phyloP scores from a whole-genome alignment of 2,113 vertebrate genomes.

The Sorex araneus region DNA sequence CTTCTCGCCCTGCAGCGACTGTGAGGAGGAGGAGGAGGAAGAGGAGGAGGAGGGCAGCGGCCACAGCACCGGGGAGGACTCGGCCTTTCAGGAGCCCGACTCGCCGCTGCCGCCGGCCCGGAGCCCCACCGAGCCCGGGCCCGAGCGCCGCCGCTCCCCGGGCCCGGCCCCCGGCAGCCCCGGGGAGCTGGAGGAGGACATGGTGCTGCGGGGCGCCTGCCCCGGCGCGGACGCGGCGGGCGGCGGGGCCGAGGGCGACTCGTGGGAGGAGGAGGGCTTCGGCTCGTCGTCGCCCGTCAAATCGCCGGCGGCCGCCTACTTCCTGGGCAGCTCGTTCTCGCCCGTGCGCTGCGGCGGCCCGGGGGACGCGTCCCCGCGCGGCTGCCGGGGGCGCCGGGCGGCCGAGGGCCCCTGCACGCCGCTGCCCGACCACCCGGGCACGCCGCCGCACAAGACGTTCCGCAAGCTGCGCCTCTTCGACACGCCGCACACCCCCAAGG shows the following conservation, averaged over 20 bases:
- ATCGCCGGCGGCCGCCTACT: constrained; percentile 89
- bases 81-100: constrained; percentile 96
- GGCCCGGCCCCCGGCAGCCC: constrained; percentile 86
- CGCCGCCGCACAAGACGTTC: constrained; percentile 97
- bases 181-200: constrained; percentile 84
- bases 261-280: constrained; percentile 94
- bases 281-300: constrained; percentile 92
- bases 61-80: constrained; percentile 95
- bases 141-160: constrained; percentile 83
- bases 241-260: constrained; percentile 92
- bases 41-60: constrained; percentile 92
- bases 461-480: constrained; percentile 97
- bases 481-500: constrained; percentile 98
- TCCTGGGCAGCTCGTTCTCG: constrained; percentile 90
- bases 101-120: constrained; percentile 91
- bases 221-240: constrained; percentile 86
- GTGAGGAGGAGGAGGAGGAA: constrained; percentile 94
- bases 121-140: constrained; percentile 77
- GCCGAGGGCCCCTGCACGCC: constrained; percentile 90
- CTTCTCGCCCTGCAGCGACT: constrained; percentile 92
- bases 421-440: constrained; percentile 93
- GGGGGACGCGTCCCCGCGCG: constrained; percentile 76
- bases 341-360: constrained; percentile 83
- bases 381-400: constrained; percentile 75
- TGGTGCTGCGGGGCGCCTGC: constrained; percentile 82